Conservation (phyloP, 2,888 invertebrate genomes). For the Drosophila barbarae region DNA sequence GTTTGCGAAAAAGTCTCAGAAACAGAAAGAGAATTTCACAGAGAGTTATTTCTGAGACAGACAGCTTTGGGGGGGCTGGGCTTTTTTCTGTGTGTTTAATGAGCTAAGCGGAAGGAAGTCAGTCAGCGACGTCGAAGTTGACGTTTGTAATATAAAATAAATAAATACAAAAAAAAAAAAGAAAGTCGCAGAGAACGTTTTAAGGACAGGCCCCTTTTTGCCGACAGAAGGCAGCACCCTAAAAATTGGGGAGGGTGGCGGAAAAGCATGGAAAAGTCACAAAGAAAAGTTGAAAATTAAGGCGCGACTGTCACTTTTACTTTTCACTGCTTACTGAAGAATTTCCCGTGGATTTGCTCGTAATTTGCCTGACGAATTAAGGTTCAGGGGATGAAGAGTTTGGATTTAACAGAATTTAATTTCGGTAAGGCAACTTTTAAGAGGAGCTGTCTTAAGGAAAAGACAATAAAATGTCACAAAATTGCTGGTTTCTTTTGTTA, state of each 20-base stretch:
- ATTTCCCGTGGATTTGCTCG: slow-evolving; percentile 37
- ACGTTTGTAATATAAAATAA: slow-evolving; percentile 65
- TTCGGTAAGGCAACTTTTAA: slow-evolving; percentile 48
- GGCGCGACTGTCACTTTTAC: slow-evolving; percentile 66
- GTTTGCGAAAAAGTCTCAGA: slow-evolving; percentile 59
- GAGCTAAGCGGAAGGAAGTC: slow-evolving; percentile 77
- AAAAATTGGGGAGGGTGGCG: background rate
- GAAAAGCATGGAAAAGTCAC: background rate
- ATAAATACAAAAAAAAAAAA: slow-evolving; percentile 58
- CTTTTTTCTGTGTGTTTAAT: slow-evolving; percentile 65
- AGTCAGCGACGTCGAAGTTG: slow-evolving; percentile 61
- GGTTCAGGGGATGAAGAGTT: background rate
- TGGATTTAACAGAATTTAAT: slow-evolving; percentile 51
- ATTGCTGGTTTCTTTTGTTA: slow-evolving; percentile 12
- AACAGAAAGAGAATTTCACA: slow-evolving; percentile 23
- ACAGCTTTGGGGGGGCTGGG: slow-evolving; percentile 7
- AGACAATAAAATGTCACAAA: slow-evolving; percentile 16
- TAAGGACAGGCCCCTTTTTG: slow-evolving; percentile 39
- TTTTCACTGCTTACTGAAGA: slow-evolving; percentile 47
- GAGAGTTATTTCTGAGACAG: slow-evolving; percentile 57
- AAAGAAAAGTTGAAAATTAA: slow-evolving; percentile 69
- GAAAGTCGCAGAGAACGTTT: slow-evolving; percentile 49
- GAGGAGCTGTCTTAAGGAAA: background rate
- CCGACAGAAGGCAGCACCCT: background rate
- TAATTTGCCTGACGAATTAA: slow-evolving; percentile 50